phyloP scores from a whole-genome alignment of 2,797 vertebrate species.

The Chloroceryle inda region DNA sequence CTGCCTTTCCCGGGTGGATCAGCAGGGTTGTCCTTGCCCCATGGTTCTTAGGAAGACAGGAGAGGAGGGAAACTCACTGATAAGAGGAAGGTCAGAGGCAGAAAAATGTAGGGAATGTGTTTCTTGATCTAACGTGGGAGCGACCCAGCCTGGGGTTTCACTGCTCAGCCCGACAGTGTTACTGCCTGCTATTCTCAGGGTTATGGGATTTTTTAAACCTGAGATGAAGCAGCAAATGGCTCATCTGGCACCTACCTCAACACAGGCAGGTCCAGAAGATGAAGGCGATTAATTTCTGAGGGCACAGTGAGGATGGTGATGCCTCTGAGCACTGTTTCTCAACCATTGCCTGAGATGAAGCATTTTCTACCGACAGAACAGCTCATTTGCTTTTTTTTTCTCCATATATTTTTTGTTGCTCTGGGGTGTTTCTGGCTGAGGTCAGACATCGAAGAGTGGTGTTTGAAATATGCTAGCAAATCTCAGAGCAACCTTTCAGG shows the following conservation, averaged over 20 bases:
- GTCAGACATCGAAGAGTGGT: neutral
- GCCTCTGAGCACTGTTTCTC: neutral
- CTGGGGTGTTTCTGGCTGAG: neutral
- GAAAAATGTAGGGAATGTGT: conserved; percentile 72
- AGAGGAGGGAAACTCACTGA: conserved; percentile 9
- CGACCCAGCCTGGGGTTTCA: neutral
- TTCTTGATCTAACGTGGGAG: conserved; percentile 30
- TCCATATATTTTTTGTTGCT: neutral
- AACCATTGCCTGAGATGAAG: neutral
- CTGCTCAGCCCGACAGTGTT: neutral
- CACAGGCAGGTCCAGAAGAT: neutral
- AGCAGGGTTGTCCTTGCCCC: neutral
- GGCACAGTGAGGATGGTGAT: neutral
- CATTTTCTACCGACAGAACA: neutral
- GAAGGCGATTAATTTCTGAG: neutral
- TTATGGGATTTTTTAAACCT: neutral
- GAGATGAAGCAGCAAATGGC: neutral
- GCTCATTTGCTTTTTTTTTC: neutral
- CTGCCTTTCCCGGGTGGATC: neutral
- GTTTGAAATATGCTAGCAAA: neutral
- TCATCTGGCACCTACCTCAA: neutral
- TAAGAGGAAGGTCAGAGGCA: conserved; percentile 59
- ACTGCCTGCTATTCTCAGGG: neutral
- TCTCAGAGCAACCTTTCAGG: neutral
- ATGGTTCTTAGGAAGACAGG: neutral